A percentile compares a stretch with the other conserved stretches of the same genome.
phyloP scores from a whole-genome alignment of 2,888 invertebrate genomes.

The Eumacrocentrus americanus region DNA sequence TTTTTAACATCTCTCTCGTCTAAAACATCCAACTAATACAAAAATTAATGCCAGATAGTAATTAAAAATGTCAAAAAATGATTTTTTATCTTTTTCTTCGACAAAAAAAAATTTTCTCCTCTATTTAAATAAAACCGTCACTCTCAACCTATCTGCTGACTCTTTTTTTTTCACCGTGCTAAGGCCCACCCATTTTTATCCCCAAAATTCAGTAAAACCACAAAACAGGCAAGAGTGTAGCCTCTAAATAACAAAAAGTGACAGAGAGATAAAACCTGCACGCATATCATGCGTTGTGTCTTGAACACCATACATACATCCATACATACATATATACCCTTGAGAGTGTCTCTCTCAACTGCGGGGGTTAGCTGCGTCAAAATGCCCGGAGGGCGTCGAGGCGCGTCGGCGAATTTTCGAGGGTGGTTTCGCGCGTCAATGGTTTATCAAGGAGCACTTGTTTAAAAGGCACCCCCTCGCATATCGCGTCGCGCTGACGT shows the following conservation, averaged over 20 bases:
- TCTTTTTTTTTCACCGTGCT: background rate
- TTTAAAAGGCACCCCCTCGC: constrained; percentile 58
- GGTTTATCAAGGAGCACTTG: constrained; percentile 62
- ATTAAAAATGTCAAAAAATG: too few relatives aligned
- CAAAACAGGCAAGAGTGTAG: too few relatives aligned
- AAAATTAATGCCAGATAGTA: too few relatives aligned
- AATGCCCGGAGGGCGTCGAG: constrained; percentile 26
- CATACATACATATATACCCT: too few relatives aligned
- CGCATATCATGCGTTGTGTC: background rate
- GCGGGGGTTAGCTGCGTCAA: constrained; percentile 13
- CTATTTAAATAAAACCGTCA: background rate
- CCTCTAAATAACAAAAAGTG: too few relatives aligned
- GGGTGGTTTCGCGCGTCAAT: constrained; percentile 61
- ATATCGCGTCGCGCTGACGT: constrained; percentile 44
- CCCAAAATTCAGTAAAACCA: constrained; percentile 51
- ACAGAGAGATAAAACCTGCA: constrained; percentile 20
- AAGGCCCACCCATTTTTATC: constrained; percentile 32
- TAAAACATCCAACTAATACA: too few relatives aligned
- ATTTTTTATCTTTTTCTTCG: too few relatives aligned
- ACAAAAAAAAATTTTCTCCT: too few relatives aligned
- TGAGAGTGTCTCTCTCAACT: too few relatives aligned
- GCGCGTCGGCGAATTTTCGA: constrained; percentile 55
- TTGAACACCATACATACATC: constrained; percentile 1
- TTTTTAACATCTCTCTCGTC: too few relatives aligned
- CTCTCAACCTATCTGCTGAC: background rate